Conservation (phyloP, 2,797 vertebrate genomes). For the Cirrhinus molitorella region DNA sequence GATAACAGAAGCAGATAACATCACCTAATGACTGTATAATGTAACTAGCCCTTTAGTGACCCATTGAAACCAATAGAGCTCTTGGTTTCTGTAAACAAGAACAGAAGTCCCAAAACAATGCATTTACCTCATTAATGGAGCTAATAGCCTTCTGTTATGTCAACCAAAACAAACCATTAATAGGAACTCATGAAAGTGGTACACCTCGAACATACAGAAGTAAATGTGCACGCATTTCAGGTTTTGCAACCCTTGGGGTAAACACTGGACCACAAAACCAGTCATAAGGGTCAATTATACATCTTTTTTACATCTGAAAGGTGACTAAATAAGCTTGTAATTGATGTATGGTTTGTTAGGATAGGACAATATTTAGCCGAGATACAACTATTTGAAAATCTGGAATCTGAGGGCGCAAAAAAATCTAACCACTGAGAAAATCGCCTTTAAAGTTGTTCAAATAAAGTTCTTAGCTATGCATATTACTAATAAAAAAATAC, state of each 20-base stretch:
- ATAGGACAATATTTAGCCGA: no score
- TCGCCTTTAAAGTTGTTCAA: no score
- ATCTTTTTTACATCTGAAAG: no score
- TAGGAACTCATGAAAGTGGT: constrained; percentile 19
- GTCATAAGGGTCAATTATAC: no score
- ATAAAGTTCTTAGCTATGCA: no score
- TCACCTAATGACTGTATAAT: constrained; percentile 60
- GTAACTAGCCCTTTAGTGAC: constrained; percentile 54
- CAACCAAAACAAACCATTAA: constrained; percentile 49
- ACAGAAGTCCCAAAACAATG: constrained; percentile 46
- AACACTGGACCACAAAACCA: no score
- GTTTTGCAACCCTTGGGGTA: constrained; percentile 10
- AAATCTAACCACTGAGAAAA: no score
- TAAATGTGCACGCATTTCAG: constrained; percentile 27
- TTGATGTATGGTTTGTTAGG: no score
- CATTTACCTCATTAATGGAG: constrained; percentile 22
- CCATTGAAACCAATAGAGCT: constrained; percentile 56
- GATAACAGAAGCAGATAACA: constrained; percentile 61
- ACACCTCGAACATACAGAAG: constrained; percentile 10
- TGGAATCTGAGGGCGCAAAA: no score
- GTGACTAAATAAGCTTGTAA: no score
- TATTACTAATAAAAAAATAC: no score
- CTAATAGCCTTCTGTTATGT: constrained; percentile 42
- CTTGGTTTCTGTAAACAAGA: constrained; percentile 54
- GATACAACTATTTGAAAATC: no score